Percentiles rank a stretch among this genome's conserved stretches.
phyloP scores from a whole-genome alignment of 2,797 vertebrate genomes.

The Eulemur mongoz region DNA sequence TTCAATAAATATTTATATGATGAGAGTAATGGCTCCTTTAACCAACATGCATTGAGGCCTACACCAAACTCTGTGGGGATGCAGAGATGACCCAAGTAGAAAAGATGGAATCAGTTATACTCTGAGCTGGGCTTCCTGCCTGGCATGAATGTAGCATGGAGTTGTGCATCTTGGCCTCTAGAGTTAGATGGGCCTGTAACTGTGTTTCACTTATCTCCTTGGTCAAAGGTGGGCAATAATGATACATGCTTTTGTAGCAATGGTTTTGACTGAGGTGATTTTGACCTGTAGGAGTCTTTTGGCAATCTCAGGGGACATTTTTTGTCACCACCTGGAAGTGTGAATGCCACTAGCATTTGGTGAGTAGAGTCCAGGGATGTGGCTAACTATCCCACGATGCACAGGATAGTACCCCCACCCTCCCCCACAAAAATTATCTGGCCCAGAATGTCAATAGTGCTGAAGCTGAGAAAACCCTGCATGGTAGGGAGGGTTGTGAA shows the following conservation, averaged over 20 bases:
- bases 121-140: not conserved
- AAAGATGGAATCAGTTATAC: not conserved
- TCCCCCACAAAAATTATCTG: rapidly evolving
- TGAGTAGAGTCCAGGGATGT: not conserved
- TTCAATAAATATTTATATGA: not conserved
- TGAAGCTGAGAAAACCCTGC: not conserved
- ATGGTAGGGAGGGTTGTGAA: not conserved
- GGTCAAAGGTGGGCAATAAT: not conserved
- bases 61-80: not conserved
- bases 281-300: not conserved
- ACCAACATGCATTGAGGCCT: not conserved
- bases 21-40: not conserved
- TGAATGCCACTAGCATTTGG: not conserved
- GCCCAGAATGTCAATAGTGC: not conserved
- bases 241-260: not conserved
- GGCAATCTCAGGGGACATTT: not conserved
- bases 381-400: not conserved
- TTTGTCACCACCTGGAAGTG: not conserved
- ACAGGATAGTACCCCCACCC: rapidly evolving
- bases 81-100: not conserved
- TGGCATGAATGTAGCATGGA: not conserved
- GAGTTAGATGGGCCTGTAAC: not conserved
- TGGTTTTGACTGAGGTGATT: not conserved
- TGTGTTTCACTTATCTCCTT: not conserved
- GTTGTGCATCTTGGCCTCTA: not conserved